Evolutionary conservation across 2,113 vertebrate species (phyloP).

Genomic region (Phaetusa simplex): DNA sequence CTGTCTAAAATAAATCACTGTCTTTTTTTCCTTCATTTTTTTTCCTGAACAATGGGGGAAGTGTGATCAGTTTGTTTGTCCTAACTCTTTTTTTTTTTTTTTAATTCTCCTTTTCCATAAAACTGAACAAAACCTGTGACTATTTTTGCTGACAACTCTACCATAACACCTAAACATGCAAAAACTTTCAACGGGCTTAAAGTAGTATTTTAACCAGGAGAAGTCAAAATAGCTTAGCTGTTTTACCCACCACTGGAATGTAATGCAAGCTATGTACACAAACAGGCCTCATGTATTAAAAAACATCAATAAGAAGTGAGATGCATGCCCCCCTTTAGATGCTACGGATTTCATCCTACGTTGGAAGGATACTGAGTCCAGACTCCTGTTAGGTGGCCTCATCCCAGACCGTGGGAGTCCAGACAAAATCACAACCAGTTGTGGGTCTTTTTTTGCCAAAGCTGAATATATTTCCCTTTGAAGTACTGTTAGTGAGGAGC

Average conservation of each 20-base stretch:
- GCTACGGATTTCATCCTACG: neutral
- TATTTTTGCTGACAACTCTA: neutral
- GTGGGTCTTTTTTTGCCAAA: neutral
- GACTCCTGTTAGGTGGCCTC: constrained; percentile 31
- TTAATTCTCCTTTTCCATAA: neutral
- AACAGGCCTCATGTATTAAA: neutral
- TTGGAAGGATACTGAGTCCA: neutral
- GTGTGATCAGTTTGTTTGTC: neutral
- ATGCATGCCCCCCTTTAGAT: neutral
- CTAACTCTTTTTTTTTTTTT: neutral
- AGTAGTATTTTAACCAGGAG: neutral
- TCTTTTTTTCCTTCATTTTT: neutral
- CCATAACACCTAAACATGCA: neutral
- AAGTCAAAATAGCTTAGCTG: neutral
- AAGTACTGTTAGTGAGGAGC: neutral
- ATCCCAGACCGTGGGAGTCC: neutral
- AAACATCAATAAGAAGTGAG: neutral
- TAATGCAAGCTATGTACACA: neutral
- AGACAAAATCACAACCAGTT: neutral
- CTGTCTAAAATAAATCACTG: constrained; percentile 48
- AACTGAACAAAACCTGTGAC: neutral
- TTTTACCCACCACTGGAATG: neutral
- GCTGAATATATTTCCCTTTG: neutral
- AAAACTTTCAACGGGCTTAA: neutral
- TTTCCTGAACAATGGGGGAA: neutral